Base-by-base conservation (phyloP, 1,140 invertebrate species). In the Riptortus pedestris region DNA sequence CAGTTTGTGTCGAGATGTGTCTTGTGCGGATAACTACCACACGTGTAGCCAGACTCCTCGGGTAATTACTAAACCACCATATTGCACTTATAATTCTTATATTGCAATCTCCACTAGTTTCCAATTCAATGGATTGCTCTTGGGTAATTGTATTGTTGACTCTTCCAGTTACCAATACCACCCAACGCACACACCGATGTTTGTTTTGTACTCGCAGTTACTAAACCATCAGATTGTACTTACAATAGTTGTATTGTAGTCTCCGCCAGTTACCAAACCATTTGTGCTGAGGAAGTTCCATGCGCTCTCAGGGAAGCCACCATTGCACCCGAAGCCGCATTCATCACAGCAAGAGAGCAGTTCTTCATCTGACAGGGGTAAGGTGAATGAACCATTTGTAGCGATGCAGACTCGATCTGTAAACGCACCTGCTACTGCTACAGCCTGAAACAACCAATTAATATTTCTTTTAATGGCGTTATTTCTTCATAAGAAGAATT, bases 391-490 rank as follows among this genome's bases (percentile, higher is more conserved):
- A 22, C 83, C 90, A 26, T 86, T 81, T 0, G 86, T 88, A 67
- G 88, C 85, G 67, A 94, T 93, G 74, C 93, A 97, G 47, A 80
- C 80, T 60, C 93, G 78, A 74, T 97, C 93, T 18, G 90, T 90
- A 85, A 96, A 96, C 0, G 92, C 87, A 75, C 93, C 91, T 1
- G 91, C 91, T n/a, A 92, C 91, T 57, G 90, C 92, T 74, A 93
- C 91, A 5, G 91, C 90, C 86, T 87, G 58, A 16, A 75, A 45
- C n/a, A n/a, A n/a, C n/a, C n/a, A n/a, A n/a, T n/a, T n/a, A n/a
- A n/a, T n/a, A n/a, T n/a, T n/a, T n/a, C n/a, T n/a, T n/a, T n/a
- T n/a, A n/a, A n/a, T n/a, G n/a, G n/a, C n/a, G n/a, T n/a, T n/a
- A n/a, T n/a, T n/a, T n/a, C n/a, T n/a, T n/a, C n/a, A n/a, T n/a